Conservation (phyloP, 1,140 invertebrate genomes). For the Cephus cinctus region DNA sequence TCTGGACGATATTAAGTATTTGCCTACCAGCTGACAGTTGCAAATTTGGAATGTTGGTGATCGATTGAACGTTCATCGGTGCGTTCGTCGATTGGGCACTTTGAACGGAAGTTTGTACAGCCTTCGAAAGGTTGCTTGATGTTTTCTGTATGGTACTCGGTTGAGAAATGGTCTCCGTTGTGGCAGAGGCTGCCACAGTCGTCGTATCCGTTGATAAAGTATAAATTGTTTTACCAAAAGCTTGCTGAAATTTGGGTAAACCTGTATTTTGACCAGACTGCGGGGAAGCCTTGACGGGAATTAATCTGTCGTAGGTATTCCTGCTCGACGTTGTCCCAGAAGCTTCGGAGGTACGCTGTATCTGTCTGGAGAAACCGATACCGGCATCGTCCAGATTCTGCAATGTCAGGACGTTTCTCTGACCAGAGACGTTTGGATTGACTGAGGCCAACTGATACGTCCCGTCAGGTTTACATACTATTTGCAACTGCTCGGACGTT, state of each 20-base stretch:
- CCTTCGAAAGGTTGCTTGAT: slow-evolving; percentile 44
- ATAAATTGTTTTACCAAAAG: slow-evolving; percentile 67
- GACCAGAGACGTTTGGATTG: slow-evolving; percentile 32
- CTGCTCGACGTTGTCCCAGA: slow-evolving; percentile 16
- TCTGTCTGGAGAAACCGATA: slow-evolving; percentile 31
- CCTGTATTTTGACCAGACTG: slow-evolving; percentile 53
- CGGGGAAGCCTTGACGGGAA: slow-evolving; percentile 27
- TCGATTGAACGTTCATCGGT: slow-evolving; percentile 39
- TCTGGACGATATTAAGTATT: slow-evolving; percentile 48
- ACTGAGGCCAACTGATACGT: slow-evolving; percentile 43
- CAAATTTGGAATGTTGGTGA: slow-evolving; percentile 46
- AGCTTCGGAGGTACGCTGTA: slow-evolving; percentile 15
- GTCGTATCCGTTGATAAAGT: slow-evolving; percentile 42
- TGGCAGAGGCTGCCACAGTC: slow-evolving; percentile 31
- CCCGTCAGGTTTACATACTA: slow-evolving; percentile 49
- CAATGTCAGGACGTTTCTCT: slow-evolving; percentile 38
- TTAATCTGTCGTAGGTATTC: slow-evolving; percentile 37
- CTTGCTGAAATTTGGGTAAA: slow-evolving; percentile 77
- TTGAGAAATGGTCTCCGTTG: slow-evolving; percentile 30
- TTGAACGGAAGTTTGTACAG: slow-evolving; percentile 47
- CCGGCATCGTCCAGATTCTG: slow-evolving; percentile 43
- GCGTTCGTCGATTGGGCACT: slow-evolving; percentile 26
- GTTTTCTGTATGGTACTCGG: slow-evolving; percentile 29
- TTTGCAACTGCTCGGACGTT: slow-evolving; percentile 42
- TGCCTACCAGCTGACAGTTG: slow-evolving; percentile 38